Evolutionary conservation across 2,888 invertebrate species (phyloP), one percentile per base, ranked within the genome.

Genomic region (Thumatha senex): DNA sequence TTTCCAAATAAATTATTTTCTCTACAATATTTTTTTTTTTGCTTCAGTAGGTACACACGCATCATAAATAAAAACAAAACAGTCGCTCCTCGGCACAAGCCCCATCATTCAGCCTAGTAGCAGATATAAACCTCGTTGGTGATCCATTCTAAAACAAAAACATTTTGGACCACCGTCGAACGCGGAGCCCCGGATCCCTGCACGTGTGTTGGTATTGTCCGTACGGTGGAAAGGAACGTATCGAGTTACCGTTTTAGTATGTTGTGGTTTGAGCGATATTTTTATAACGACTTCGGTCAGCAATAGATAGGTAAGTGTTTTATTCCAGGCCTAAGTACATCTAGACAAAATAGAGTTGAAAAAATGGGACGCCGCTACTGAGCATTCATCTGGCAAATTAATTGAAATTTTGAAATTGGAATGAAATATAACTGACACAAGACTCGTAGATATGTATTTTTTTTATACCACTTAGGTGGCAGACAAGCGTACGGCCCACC

Each of bases 91-190:
- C 48, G 44, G 43, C 46, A 45, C 42, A 35, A 39, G 42, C 35
- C 34, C 13, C 40, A 49, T 45, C 46, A 35, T 45, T 44, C 44
- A 44, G 52, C 55, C 51, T 47, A 35, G 51, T 46, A 51, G 46
- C 51, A 45, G 39, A 51, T 39, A 51, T 40, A 47, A 48, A 48
- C 42, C 43, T 47, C 33, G 29, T 30, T 11, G 44, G 43, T 47
- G 44, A 52, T 54, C 40, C 40, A 33, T 49, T 44, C 43, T 39
- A 48, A 58, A 61, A 61, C 48, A 65, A 56, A 54, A 58, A 58
- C 51, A 57, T 18, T 31, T 41, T 33, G 45, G 56, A 57, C 57
- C 57, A 54, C 51, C 57, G 51, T 51, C 40, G 46, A 33, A 51
- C 54, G 51, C 57, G 54, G 57, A 54, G 51, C 51, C 57, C 48